phyloP scores from a whole-genome alignment of 2,797 vertebrate genomes.

The Poecilia gillii region DNA sequence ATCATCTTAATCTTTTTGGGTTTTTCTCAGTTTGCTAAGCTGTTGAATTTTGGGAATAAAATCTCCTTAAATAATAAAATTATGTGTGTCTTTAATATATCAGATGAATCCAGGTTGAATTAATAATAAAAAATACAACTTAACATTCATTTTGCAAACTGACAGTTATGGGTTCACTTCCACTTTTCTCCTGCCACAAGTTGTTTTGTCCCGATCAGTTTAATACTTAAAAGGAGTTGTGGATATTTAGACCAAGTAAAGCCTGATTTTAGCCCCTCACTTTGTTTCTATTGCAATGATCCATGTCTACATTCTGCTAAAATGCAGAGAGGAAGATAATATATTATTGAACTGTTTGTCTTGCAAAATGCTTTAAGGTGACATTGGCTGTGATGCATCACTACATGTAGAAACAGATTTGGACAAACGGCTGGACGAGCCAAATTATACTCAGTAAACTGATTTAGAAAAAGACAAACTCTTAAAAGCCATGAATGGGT shows the following conservation, averaged over 20 bases:
- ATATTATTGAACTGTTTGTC: not conserved
- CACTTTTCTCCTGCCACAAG: not conserved
- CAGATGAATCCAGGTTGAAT: not conserved
- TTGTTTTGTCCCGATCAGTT: not conserved
- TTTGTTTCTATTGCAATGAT: not conserved
- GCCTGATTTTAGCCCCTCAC: not conserved
- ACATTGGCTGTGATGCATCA: not conserved
- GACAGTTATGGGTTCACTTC: not conserved
- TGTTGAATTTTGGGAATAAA: not conserved
- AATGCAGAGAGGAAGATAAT: not conserved
- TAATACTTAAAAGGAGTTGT: not conserved
- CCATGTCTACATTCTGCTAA: not conserved
- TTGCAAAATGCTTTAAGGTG: not conserved
- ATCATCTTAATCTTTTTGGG: not conserved
- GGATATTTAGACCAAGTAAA: not conserved
- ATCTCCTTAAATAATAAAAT: not conserved
- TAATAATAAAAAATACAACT: not conserved
- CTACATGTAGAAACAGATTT: not conserved
- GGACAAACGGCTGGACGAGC: not conserved
- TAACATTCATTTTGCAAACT: not conserved
- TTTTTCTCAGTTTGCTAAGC: not conserved
- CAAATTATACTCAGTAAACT: not conserved
- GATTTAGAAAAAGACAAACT: not conserved
- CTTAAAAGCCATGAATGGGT: not conserved
- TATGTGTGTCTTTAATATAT: not conserved